Conservation (phyloP, 1,140 invertebrate species). For the Papilio glaucus region DNA sequence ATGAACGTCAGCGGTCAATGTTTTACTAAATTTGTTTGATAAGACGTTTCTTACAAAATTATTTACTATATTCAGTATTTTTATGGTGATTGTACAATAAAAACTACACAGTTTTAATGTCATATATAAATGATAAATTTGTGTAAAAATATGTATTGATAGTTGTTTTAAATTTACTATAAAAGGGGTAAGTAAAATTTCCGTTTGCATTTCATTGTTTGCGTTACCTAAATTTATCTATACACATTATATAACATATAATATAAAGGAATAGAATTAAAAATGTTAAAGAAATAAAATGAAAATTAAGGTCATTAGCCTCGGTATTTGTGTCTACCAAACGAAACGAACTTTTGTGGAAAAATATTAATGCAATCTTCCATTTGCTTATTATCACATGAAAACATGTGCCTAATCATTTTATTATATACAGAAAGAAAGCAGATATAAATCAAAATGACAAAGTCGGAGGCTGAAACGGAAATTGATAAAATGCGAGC, state of each 20-base stretch:
- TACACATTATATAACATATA: background rate
- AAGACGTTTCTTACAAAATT: background rate
- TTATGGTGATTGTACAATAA: background rate
- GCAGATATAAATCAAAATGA: constrained; percentile 53
- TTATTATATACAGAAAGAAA: background rate
- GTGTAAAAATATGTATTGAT: background rate
- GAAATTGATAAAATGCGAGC: constrained; percentile 71
- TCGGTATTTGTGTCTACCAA: too few relatives aligned
- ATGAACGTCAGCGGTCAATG: background rate
- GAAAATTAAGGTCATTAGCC: too few relatives aligned
- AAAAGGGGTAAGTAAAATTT: background rate
- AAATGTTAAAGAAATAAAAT: too few relatives aligned
- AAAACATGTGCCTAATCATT: too few relatives aligned
- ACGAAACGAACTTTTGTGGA: too few relatives aligned
- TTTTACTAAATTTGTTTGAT: background rate
- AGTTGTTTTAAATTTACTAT: background rate
- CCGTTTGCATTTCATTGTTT: background rate
- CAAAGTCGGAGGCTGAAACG: constrained; percentile 54
- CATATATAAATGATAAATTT: background rate
- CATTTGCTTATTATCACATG: too few relatives aligned
- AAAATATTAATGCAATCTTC: too few relatives aligned
- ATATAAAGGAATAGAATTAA: too few relatives aligned
- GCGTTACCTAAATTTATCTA: background rate
- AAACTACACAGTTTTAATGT: background rate
- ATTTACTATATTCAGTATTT: background rate